These are phyloP conservation scores for Galago senegalensis DNA, from an alignment of 2,797 vertebrate genomes.

Conservation along the genomic window DNA sequence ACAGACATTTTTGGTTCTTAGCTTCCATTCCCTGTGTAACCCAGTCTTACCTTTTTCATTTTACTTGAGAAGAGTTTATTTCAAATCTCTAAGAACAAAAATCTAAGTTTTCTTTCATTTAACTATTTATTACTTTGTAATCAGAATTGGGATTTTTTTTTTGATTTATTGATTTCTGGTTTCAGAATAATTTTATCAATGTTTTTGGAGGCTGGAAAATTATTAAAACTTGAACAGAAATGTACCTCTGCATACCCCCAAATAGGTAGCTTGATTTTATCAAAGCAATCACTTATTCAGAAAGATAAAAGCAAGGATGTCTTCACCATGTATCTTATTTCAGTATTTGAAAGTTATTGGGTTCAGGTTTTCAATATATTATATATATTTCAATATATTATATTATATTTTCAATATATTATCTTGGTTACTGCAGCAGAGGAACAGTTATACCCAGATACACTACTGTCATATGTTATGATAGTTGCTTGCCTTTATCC, in stretches of 20 bases:
- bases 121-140: conserved; percentile 50
- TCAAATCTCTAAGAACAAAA: neutral
- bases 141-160: conserved; percentile 33
- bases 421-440: neutral
- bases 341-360: conserved; percentile 21
- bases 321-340: neutral
- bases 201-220: conserved; percentile 33
- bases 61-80: conserved; percentile 53
- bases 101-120: conserved; percentile 38
- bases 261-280: neutral
- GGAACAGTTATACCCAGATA: neutral
- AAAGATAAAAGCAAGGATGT: neutral
- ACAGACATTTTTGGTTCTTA: neutral
- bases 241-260: neutral
- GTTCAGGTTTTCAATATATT: neutral
- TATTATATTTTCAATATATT: neutral
- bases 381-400: neutral
- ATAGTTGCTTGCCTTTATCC: neutral
- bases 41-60: neutral
- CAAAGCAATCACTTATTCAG: neutral
- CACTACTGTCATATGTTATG: neutral
- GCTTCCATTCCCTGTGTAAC: neutral
- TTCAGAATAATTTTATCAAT: conserved; percentile 13
- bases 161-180: conserved; percentile 29
- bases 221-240: conserved; percentile 40